Evolutionary conservation across 2,113 vertebrate genomes (phyloP).

Genomic region (Myanophis thanlyinensis): DNA sequence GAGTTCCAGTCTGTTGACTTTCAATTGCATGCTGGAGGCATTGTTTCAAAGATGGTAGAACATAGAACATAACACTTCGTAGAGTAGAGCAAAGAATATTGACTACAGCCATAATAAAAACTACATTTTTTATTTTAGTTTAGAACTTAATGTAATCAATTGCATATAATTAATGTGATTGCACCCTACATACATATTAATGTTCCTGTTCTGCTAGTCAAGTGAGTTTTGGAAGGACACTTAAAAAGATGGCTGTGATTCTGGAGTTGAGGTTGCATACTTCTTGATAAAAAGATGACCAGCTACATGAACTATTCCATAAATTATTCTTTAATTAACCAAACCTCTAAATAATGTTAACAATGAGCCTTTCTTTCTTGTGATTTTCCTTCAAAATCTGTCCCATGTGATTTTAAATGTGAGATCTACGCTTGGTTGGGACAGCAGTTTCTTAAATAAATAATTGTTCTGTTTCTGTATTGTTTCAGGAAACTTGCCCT

Average conservation of each 20-base stretch:
- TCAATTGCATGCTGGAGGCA: not conserved
- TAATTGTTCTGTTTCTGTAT: constrained; percentile 61
- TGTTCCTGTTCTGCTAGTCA: not conserved
- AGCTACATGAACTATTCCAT: not conserved
- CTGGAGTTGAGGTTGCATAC: not conserved
- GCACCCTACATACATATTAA: not conserved
- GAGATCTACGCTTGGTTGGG: constrained; percentile 33
- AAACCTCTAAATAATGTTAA: not conserved
- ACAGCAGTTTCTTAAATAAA: constrained; percentile 73
- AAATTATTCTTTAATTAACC: not conserved
- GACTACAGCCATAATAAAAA: not conserved
- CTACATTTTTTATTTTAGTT: not conserved
- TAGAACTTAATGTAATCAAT: not conserved
- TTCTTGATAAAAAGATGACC: not conserved
- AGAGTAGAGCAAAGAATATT: not conserved
- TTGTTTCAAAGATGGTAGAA: not conserved
- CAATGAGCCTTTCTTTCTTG: not conserved
- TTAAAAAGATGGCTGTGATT: not conserved
- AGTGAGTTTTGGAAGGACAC: not conserved
- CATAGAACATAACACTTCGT: not conserved
- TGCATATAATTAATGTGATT: not conserved
- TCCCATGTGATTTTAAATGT: not conserved
- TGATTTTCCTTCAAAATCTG: not conserved
- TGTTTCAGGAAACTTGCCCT: constrained; percentile 91
- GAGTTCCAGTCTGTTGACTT: not conserved